Evolutionary conservation across 2,888 invertebrate species (phyloP), one percentile per base, ranked within the genome.

Genomic region (Anaspis maculata): DNA sequence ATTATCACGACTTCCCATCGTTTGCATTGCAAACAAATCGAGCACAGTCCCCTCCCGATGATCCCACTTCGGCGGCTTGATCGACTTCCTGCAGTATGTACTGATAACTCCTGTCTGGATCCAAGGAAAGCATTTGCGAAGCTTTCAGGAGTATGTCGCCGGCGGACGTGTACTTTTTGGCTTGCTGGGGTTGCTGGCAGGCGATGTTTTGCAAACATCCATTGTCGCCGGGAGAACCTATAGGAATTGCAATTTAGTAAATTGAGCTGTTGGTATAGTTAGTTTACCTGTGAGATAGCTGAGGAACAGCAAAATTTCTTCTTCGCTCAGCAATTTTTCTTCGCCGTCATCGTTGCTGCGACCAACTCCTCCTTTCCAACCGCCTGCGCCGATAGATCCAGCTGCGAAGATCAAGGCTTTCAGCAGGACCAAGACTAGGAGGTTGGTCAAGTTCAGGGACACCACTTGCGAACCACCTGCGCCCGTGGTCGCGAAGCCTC

Each of bases 401-500:
- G 86, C 86, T 0, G 86, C 84, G 49, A 87, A 77, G 40, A 89
- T 83, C 4, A 89, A 66, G 1, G 84, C 84, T 65, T 89, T 89
- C 39, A 90, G 67, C 15, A 90, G 73, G 29, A 89, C 70, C 34
- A 89, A 70, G 39, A 89, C 79, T 27, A 89, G 69, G 41, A 89
- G 64, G 61, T 88, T 89, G 1, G 87, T 86, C 35, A 89, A 64
- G 66, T 89, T 89, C 31, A 89, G 65, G 51, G 87, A 89, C 26
- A 89, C 66, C 2, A 86, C 80, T 53, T 64, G 64, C 1, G 63
- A 64, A 13, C 53, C 53, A 13, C 51, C 51, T 1, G 52, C 38
- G 4, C 39, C 49, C 15, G 38, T 41, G 3, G 32, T 13, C 10
- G 42, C 46, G 35, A 52, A 62, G n/a, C 62, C 61, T 30, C 60